Evolutionary conservation across 2,113 vertebrate genomes (phyloP).

Genomic region (Strix aluco): DNA sequence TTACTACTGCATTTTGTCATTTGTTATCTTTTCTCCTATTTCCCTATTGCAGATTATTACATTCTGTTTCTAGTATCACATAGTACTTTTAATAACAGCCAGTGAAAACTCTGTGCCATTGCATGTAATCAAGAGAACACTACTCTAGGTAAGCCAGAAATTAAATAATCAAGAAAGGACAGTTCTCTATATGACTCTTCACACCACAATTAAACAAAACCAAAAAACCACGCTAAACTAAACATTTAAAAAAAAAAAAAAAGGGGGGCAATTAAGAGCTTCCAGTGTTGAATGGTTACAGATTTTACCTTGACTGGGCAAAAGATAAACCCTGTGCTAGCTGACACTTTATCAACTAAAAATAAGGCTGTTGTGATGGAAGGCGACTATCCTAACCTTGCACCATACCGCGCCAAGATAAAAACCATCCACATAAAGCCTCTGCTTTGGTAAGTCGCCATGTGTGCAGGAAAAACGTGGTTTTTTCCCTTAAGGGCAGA

Average conservation of each 20-base stretch:
- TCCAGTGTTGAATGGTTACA: not conserved
- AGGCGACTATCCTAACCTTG: not conserved
- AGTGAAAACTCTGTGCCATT: not conserved
- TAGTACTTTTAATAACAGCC: not conserved
- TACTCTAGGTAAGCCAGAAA: not conserved
- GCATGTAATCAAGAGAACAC: not conserved
- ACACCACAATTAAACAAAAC: not conserved
- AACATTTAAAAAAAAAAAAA: not conserved
- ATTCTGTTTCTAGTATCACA: not conserved
- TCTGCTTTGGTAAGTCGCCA: not conserved
- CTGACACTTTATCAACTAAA: not conserved
- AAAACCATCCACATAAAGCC: no score
- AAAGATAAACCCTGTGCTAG: not conserved
- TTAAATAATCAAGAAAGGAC: fast-evolving
- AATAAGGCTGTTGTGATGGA: not conserved
- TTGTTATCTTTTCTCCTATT: not conserved
- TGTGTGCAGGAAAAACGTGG: fast-evolving
- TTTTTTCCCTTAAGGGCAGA: not conserved
- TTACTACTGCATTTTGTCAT: not conserved
- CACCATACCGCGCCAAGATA: no score
- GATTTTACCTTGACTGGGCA: not conserved
- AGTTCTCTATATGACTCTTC: not conserved
- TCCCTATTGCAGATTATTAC: not conserved
- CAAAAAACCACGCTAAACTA: not conserved
- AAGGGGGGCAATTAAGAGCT: not conserved